Evolutionary conservation across 2,797 vertebrate genomes (phyloP), one percentile per base, ranked within the genome.

Genomic region (Acanthornis magna): DNA sequence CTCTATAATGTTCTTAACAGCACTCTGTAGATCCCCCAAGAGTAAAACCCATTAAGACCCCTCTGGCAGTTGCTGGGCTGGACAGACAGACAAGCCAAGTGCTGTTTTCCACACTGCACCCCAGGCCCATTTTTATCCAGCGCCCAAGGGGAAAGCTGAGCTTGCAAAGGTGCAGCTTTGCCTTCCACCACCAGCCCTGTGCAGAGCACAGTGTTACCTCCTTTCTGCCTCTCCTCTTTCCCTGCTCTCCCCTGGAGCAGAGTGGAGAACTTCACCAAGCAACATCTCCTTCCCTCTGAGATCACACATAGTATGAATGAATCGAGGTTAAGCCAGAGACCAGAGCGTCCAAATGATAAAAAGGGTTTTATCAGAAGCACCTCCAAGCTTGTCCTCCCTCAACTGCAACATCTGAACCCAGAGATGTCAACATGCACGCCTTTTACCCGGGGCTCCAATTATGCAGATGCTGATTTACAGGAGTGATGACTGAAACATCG

Each of bases 381-480:
- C 40, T 85, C 40, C 53, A 90, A 84, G 77, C 43, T 40, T 53
- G 45, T 55, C 68, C 73, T 88, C 66, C 66, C 47, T 47, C 2
- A 3, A 6, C 40, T 40, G 55, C 51, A 84, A 15, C 21, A 23
- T 62, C 38, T 65, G 83, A 93, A 93, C 75, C 70, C 51, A 48
- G 55, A 93, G 62, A 91, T 63, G 86, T 83, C 84, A 89, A 91
- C 73, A 75, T 3, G 50, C 82, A 79, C 71, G 93, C 83, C 83
- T 93, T 58, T 93, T 43, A 96, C 89, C 62, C 8, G 0, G 30
- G 85, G 95, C 93, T 87, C 80, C 75, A 74, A 91, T 97, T 93
- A 96, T 85, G 94, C 93, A 96, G 81, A 95, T 89, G 68, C 81
- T 91, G 89, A 95, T 92, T 93, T 91, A 93, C 50, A 91, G 73